Evolutionary conservation across 2,113 vertebrate genomes (phyloP), one percentile per base, ranked within the genome.

Genomic region (Peucedramus taeniatus): DNA sequence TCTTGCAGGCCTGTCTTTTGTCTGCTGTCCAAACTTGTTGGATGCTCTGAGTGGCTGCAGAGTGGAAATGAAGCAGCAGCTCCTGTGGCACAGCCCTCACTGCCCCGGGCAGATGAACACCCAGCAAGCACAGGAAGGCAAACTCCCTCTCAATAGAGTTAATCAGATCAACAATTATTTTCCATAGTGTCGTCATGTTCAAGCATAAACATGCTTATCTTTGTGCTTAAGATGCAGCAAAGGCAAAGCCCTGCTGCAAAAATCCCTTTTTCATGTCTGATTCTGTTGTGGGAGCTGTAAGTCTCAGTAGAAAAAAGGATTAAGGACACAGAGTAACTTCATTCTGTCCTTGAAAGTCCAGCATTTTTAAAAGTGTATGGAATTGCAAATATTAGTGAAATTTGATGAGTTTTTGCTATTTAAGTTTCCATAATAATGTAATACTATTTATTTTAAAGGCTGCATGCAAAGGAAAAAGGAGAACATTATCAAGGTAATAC

Each of bases 191-290:
- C 64, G 39, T 94, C 94, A 94, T 5, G 56, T 91, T 95, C 96
- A 96, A 94, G 97, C 84, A 96, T 54, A 96, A 97, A 96, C 97
- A 90, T 15, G 97, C 76, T 95, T 93, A 81, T 72, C 50, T 91
- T 72, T 88, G 31, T 44, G 85, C 57, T 81, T 56, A 42, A 92
- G 57, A 60, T 57, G 79, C 27, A 61, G 70, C 83, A 82, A 81
- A 87, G 69, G 71, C 42, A 88, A 81, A 92, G 33, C n/a, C 19
- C 27, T 17, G 40, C 75, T 82, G 79, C 61, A 63, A 91, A 92
- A 89, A 82, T 51, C 60, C 68, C 69, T 90, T 90, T 69, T 53
- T 77, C 37, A 16, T 20, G 72, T 87, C 84, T 39, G 61, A 65
- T 71, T 93, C 83, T 84, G 72, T 33, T 57, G 51, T 33, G 20